A percentile compares a stretch with the other conserved stretches of the same genome.
These are phyloP conservation scores for Bombus terrestris DNA, from an alignment of 1,140 invertebrate genomes.

Conservation along the genomic window DNA sequence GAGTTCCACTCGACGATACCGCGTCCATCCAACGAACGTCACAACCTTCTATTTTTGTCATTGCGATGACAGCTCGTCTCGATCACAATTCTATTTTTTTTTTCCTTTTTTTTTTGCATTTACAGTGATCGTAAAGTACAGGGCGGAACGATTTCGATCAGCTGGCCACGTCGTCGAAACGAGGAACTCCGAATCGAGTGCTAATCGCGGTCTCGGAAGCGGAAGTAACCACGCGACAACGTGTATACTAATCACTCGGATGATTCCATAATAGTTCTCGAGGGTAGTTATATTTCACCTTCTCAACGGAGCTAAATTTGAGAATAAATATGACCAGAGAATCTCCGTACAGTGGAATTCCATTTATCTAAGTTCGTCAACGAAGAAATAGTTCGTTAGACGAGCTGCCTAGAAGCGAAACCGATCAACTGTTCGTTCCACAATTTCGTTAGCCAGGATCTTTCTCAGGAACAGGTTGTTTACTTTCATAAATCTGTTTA, in stretches of 20 bases:
- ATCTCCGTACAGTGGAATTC: neutral
- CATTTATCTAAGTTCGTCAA: neutral
- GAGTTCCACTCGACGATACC: slow-evolving; percentile 37
- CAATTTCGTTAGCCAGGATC: too few relatives aligned
- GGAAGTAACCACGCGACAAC: neutral
- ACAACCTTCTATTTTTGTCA: slow-evolving; percentile 50
- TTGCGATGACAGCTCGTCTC: slow-evolving; percentile 23
- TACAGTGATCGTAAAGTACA: slow-evolving; percentile 36
- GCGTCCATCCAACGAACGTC: slow-evolving; percentile 52
- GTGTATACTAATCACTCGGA: neutral
- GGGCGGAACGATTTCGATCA: slow-evolving; percentile 27
- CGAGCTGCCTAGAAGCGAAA: neutral
- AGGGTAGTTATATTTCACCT: neutral
- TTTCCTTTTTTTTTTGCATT: slow-evolving; percentile 24
- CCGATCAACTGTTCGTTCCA: neutral
- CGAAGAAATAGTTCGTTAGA: neutral
- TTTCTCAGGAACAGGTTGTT: too few relatives aligned
- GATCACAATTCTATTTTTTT: neutral
- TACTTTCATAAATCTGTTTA: too few relatives aligned
- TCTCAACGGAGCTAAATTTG: neutral
- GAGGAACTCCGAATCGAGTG: slow-evolving; percentile 39
- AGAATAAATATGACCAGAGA: neutral
- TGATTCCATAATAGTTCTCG: neutral
- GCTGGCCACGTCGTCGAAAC: slow-evolving; percentile 35
- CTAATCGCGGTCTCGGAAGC: slow-evolving; percentile 12